Conservation (phyloP, 2,888 invertebrate species). For the Sepioteuthis lessoniana region DNA sequence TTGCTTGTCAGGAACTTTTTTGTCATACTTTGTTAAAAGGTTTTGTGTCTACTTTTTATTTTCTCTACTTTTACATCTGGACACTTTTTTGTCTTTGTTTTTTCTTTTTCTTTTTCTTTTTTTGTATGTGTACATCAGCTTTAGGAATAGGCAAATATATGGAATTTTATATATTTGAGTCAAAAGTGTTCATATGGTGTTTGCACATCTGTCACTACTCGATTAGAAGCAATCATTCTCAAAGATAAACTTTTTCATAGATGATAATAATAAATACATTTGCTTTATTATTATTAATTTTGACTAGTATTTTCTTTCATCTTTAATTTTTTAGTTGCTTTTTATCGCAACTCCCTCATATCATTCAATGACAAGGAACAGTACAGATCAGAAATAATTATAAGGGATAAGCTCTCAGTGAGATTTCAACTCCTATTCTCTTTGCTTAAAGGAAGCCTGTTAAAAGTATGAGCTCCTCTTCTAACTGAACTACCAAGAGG, state of each 20-base stretch:
- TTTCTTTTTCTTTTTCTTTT: not conserved
- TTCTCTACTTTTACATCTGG: not conserved
- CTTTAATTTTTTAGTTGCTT: too few species aligned
- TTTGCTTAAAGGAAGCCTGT: too few species aligned
- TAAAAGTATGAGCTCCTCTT: too few species aligned
- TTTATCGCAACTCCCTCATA: too few species aligned
- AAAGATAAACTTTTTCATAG: not conserved
- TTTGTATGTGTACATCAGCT: not conserved
- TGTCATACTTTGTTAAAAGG: not conserved
- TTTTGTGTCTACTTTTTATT: not conserved
- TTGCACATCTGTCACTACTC: not conserved
- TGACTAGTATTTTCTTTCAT: too few species aligned
- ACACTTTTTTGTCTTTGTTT: not conserved
- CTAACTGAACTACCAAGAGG: too few species aligned
- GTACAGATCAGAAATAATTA: too few species aligned
- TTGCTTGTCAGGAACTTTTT: not conserved
- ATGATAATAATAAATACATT: too few species aligned
- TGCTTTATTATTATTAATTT: too few species aligned
- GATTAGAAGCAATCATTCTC: not conserved
- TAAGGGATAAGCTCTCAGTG: too few species aligned
- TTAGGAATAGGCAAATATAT: not conserved
- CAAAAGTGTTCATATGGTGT: not conserved
- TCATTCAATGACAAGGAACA: too few species aligned
- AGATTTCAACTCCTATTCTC: too few species aligned
- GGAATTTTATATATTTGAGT: not conserved